phyloP scores from a whole-genome alignment of 2,888 invertebrate species.

The Amphipyra tragopoginis region DNA sequence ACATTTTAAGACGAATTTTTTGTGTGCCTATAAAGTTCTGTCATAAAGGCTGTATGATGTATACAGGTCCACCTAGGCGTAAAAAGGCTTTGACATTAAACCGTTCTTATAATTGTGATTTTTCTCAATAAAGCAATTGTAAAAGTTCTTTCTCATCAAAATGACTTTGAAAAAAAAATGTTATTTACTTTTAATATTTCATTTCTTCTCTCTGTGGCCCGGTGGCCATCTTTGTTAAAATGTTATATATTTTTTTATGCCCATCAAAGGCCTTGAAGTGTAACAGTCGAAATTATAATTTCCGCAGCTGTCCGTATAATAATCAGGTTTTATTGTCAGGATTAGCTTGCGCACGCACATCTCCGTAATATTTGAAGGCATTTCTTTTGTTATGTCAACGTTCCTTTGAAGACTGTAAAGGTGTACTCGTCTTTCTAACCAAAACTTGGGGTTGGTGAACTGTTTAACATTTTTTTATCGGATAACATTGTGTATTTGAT shows the following conservation, averaged over 20 bases:
- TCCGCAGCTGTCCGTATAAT: constrained; percentile 51
- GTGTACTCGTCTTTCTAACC: constrained; percentile 1
- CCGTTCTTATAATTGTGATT: too few relatives aligned
- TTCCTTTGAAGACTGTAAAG: constrained; percentile 27
- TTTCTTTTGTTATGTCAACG: constrained; percentile 29
- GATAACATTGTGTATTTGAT: constrained; percentile 19
- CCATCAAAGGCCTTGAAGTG: constrained; percentile 34
- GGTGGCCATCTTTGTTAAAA: constrained; percentile 20
- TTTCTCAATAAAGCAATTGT: too few relatives aligned
- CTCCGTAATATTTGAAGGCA: constrained; percentile 18
- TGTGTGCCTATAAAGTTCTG: constrained; percentile 18
- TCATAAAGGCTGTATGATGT: not conserved
- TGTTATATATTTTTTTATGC: constrained; percentile 15
- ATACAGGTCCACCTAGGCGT: not conserved
- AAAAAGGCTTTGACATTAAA: too few relatives aligned
- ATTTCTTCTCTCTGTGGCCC: constrained; percentile 1
- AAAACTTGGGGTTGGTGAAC: constrained; percentile 46
- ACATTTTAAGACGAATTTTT: constrained; percentile 39
- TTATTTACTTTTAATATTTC: constrained; percentile 13
- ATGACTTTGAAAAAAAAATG: not conserved
- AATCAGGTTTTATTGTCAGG: constrained; percentile 52
- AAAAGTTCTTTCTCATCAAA: too few relatives aligned
- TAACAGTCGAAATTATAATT: constrained; percentile 46
- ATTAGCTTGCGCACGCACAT: constrained; percentile 32
- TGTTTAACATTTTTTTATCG: constrained; percentile 18